These are phyloP conservation scores for Axis porcinus DNA, from an alignment of 2,113 vertebrate species.

Conservation along the genomic window DNA sequence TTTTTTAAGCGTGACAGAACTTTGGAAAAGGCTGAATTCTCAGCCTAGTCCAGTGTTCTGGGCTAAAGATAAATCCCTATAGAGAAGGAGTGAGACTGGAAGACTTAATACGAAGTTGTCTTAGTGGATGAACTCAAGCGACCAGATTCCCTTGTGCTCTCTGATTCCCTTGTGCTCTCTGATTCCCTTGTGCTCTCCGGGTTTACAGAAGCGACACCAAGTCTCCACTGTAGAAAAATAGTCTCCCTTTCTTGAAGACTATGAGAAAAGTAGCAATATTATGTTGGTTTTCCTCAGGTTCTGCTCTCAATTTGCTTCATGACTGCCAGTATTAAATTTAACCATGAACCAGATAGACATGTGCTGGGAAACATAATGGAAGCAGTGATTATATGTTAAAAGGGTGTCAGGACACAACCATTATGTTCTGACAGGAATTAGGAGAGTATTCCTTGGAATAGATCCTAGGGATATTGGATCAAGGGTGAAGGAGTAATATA, in stretches of 20 bases:
- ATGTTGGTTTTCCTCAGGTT: background rate
- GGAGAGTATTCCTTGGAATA: background rate
- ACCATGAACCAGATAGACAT: background rate
- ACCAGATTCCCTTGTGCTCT: background rate
- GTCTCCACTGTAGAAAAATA: background rate
- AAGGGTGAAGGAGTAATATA: background rate
- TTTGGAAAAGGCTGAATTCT: background rate
- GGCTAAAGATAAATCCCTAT: background rate
- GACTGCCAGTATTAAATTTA: background rate
- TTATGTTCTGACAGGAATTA: background rate
- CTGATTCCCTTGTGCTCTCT: too few species aligned
- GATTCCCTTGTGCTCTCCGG: background rate
- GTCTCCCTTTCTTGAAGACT: background rate
- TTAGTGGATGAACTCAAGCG: background rate
- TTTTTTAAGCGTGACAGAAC: background rate
- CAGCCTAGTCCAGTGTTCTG: background rate
- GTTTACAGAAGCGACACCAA: background rate
- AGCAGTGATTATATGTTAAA: background rate
- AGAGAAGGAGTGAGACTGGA: background rate
- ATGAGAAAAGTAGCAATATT: background rate
- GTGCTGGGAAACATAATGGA: background rate
- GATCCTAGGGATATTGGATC: background rate
- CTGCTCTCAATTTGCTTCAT: background rate
- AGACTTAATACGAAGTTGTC: background rate
- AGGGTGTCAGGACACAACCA: background rate